Evolutionary conservation across 2,888 invertebrate genomes (phyloP), one percentile per base, ranked within the genome.

Genomic region (Ochropleura plecta): DNA sequence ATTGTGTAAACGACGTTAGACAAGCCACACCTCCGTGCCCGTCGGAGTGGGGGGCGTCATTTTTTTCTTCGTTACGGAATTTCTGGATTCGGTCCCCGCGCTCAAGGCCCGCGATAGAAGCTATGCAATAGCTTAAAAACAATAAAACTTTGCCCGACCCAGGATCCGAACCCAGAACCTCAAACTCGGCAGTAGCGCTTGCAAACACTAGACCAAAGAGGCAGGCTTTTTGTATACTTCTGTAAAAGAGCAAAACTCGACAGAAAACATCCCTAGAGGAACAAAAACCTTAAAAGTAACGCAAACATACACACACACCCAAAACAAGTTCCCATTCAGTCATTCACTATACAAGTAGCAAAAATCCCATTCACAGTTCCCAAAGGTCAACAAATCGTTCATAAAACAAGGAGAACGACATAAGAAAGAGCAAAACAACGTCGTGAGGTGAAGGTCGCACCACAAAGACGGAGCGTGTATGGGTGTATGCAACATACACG

Each of bases 391-490:
- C 74, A 84, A 82, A 86, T 85, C 86, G 83, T 80, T 79, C 82
- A 85, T 83, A 84, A 87, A 88, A 86, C 86, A 88, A 89, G 89
- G 85, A 87, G 79, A 70, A 78, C 81, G 84, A 87, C 81, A 86
- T 85, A 79, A 86, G 88, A 87, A 75, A 82, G 86, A 88, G 86
- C 90, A 86, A 86, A 87, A 87, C 80, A 78, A 78, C 84, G 85
- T 82, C 79, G 65, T 73, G 78, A 72, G 94, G 94, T 94, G 92
- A 94, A 94, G 94, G 94, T 93, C 94, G 90, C 83, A 81, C 88
- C 90, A 92, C 90, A 91, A 92, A 92, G 89, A 88, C 83, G 83
- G 53, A 70, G 57, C 73, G 62, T 81, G 80, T 65, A 81, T 44
- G 62, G n/a, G 44, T 62, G 60, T 12, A 60, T 76, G 70, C 74